These are phyloP conservation scores for Episyrphus balteatus DNA, from an alignment of 1,140 invertebrate species.

Conservation along the genomic window DNA sequence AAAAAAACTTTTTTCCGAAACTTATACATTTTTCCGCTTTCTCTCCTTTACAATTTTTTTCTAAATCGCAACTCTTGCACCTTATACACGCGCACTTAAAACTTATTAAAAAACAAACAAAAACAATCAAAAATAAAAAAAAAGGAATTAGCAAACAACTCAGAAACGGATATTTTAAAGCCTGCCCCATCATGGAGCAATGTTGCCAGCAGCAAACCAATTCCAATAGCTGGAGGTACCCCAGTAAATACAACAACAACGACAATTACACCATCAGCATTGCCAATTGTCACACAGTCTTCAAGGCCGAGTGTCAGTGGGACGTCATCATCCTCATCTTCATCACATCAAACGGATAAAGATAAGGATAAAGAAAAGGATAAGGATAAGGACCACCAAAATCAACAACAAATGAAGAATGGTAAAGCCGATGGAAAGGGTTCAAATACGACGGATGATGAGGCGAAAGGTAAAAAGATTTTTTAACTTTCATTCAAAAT, in stretches of 20 bases:
- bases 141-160: conserved; percentile 13
- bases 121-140: neutral
- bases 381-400: conserved; percentile 11
- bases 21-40: too few relatives aligned
- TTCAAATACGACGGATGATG: conserved; percentile 26
- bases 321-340: conserved; percentile 30
- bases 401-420: conserved; percentile 7
- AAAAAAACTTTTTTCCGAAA: too few relatives aligned
- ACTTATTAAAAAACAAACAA: neutral
- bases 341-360: conserved; percentile 14
- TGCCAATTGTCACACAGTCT: conserved; percentile 15
- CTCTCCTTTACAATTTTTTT: too few relatives aligned
- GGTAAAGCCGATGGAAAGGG: conserved; percentile 13
- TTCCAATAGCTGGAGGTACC: neutral
- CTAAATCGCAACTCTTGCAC: neutral
- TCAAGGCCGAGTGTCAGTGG: conserved; percentile 31
- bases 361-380: conserved; percentile 18
- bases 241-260: conserved; percentile 12
- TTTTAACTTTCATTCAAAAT: neutral
- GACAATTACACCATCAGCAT: conserved; percentile 1
- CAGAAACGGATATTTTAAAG: conserved; percentile 28
- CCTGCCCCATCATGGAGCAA: conserved; percentile 35
- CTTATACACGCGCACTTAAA: neutral
- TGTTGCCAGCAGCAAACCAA: conserved; percentile 25
- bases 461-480: conserved; percentile 24